Base-by-base conservation (phyloP, 2,888 invertebrate genomes). In the Mesoligia furuncula region DNA sequence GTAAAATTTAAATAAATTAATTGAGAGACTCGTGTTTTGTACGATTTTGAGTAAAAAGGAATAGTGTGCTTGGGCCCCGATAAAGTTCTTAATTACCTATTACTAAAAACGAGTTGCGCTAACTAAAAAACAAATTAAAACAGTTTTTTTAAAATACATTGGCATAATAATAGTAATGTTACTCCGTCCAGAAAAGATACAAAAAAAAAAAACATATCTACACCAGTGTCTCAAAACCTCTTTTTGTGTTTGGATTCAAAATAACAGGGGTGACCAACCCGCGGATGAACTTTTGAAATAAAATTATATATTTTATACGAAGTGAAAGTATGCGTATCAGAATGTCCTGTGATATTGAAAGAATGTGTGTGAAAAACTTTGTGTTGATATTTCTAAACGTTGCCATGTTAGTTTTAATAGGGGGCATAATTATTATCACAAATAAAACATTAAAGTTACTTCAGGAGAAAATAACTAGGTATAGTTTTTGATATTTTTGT, bases 351-450 rank as follows among this genome's bases (percentile, higher is more conserved):
- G 84, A 84, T 84, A 84, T 72, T 67, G 70, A 61, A 27, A 59
- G 70, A 57, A 66, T 73, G 69, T 48, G 61, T 65, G 69, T 64
- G 11, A 66, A 61, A 36, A 57, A 24, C 7, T 64, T 24, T 67
- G 70, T 64, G 11, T 78, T 67, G 20, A 75, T 70, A 79, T 62
- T 73, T 83, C 64, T 73, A 66, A 74, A 70, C 20, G 67, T 84
- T 84, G 84, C 84, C 84, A 86, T 86, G 70, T 75, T 86, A 84
- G 73, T 68, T 75, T 69, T 83, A 85, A 69, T 61, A 62, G 15
- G 4, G 17, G 57, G 24, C 9, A 61, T 39, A 83, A 48, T 83
- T 83, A 83, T 76, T 79, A 79, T 75, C 73, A 75, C 80, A 75
- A 83, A 74, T 64, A 66, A 54, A 54, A 57, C 13, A 48, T 36